These are phyloP conservation scores for Mimas tiliae DNA, from an alignment of 2,888 invertebrate species.

Conservation along the genomic window DNA sequence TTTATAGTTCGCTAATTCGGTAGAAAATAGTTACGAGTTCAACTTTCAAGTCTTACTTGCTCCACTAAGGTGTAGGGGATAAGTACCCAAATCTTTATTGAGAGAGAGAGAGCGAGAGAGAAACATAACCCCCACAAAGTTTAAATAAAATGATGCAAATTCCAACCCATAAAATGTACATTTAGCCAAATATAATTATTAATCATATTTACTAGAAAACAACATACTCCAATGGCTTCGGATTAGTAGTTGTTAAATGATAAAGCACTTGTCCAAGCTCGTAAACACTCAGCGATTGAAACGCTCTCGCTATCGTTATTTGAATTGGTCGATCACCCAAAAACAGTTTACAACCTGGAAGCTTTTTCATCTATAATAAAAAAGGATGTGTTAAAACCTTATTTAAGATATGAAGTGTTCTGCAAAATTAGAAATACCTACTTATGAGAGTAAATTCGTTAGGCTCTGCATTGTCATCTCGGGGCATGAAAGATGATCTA, in stretches of 20 bases:
- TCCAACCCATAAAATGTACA: no score
- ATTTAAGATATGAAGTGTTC: background rate
- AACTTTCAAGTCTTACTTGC: no score
- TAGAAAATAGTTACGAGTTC: no score
- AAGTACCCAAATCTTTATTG: no score
- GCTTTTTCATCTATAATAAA: conserved; percentile 70
- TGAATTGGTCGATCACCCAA: conserved; percentile 78
- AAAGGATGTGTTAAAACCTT: background rate
- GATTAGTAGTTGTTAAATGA: conserved; percentile 69
- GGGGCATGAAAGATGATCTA: no score
- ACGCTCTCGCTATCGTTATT: conserved; percentile 77
- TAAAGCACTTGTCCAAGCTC: conserved; percentile 77
- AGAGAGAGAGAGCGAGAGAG: no score
- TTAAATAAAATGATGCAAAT: no score
- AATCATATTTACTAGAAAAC: conserved; percentile 21
- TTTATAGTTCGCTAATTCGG: no score
- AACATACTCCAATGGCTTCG: conserved; percentile 73
- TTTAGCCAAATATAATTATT: background rate
- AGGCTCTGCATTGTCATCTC: no score
- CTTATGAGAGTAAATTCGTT: background rate
- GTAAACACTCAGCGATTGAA: conserved; percentile 70
- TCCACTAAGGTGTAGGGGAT: no score
- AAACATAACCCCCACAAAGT: no score
- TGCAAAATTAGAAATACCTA: no score
- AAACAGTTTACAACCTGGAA: conserved; percentile 78